Evolutionary conservation across 2,888 invertebrate species (phyloP).

Genomic region (Acheta domesticus): DNA sequence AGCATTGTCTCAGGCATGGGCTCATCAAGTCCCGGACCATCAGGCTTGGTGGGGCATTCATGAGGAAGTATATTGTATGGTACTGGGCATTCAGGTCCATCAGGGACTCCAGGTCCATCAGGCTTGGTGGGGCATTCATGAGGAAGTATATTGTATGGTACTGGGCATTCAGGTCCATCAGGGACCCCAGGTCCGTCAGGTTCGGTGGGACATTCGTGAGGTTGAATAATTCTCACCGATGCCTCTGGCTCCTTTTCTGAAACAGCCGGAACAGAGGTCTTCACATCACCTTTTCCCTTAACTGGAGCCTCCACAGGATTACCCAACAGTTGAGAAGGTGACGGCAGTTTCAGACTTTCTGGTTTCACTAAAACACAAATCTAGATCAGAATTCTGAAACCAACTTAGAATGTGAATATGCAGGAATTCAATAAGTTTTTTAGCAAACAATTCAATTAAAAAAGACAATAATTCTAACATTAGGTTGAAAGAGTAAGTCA

Average conservation of each 20-base stretch:
- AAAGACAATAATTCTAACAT: no score
- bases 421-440: no score
- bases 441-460: no score
- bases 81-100: not conserved
- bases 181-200: not conserved
- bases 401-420: no score
- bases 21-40: not conserved
- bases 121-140: not conserved
- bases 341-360: conserved; percentile 26
- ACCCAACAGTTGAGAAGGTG: not conserved
- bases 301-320: not conserved
- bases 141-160: no score
- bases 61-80: not conserved
- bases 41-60: not conserved
- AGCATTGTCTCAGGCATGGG: not conserved
- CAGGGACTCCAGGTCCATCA: not conserved
- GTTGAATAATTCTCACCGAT: not conserved
- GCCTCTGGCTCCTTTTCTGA: conserved; percentile 18
- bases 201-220: no score
- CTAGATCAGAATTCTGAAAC: no score
- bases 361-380: conserved; percentile 28
- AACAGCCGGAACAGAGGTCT: conserved; percentile 20
- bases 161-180: not conserved
- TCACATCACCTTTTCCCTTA: not conserved
- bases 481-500: no score